Conservation (phyloP, 2,888 invertebrate species). For the Sthenelais limicola region DNA sequence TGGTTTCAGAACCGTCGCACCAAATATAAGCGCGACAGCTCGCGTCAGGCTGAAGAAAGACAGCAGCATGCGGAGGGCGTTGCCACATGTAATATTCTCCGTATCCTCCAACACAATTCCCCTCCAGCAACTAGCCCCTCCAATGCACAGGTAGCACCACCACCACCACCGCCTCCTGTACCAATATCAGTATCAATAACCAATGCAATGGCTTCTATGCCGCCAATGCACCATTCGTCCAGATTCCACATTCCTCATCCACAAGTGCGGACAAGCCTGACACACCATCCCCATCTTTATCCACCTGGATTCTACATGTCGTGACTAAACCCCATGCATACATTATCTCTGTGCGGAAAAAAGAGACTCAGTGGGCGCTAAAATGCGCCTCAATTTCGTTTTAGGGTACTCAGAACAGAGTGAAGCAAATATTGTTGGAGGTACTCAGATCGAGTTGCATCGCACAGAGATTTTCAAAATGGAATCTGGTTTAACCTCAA, state of each 20-base stretch:
- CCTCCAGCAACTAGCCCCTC: conserved; percentile 3
- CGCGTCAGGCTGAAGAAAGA: conserved; percentile 57
- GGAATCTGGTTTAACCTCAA: no score
- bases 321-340: no score
- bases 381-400: no score
- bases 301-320: conserved; percentile 24
- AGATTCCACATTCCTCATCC: conserved; percentile 20
- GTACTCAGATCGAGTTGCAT: no score
- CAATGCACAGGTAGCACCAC: not conserved
- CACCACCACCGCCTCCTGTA: not conserved
- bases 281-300: conserved; percentile 1
- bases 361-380: no score
- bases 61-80: conserved; percentile 58
- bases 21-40: conserved; percentile 65
- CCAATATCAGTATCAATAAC: conserved; percentile 18
- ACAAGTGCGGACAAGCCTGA: not conserved
- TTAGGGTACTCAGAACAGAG: no score
- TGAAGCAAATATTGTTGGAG: no score
- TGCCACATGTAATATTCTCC: conserved; percentile 46
- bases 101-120: conserved; percentile 40
- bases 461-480: no score
- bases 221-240: not conserved
- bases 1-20: conserved; percentile 69
- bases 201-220: not conserved
- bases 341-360: no score